Conservation (phyloP, 1,140 invertebrate species). For the Philopotamus ludificatus region DNA sequence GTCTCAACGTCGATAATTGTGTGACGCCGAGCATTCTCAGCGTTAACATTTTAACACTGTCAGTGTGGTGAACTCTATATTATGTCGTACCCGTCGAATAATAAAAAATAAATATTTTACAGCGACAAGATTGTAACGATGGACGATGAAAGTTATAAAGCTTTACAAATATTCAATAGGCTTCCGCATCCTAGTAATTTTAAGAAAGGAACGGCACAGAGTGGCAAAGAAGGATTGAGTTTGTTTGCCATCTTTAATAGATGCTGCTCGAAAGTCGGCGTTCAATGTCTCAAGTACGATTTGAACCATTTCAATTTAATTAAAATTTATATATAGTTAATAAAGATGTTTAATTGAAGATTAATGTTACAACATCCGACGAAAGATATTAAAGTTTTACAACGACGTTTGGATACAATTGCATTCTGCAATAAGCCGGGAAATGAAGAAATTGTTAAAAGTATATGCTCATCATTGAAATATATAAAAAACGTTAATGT, state of each 20-base stretch:
- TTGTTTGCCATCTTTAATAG: slow-evolving; percentile 71
- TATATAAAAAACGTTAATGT: slow-evolving; percentile 60
- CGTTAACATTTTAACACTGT: slow-evolving; percentile 65
- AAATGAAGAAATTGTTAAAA: slow-evolving; percentile 60
- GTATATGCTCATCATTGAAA: slow-evolving; percentile 60
- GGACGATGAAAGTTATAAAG: slow-evolving; percentile 69
- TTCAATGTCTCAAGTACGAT: slow-evolving; percentile 55
- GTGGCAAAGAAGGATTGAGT: slow-evolving; percentile 68
- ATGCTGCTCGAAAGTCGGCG: slow-evolving; percentile 66
- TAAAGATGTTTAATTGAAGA: too few species aligned
- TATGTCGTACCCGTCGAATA: neutral
- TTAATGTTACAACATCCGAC: slow-evolving; percentile 63
- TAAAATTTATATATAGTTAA: too few species aligned
- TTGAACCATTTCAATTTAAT: too few species aligned
- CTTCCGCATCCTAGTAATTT: slow-evolving; percentile 74
- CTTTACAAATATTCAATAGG: slow-evolving; percentile 73
- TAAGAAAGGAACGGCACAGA: slow-evolving; percentile 62
- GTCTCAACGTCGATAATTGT: slow-evolving; percentile 58
- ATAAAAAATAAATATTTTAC: slow-evolving; percentile 40
- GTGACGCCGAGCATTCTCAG: slow-evolving; percentile 59
- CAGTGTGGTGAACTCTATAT: slow-evolving; percentile 44
- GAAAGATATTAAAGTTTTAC: slow-evolving; percentile 56
- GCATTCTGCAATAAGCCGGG: slow-evolving; percentile 59
- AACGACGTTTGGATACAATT: slow-evolving; percentile 62
- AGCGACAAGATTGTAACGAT: slow-evolving; percentile 70